Evolutionary conservation across 2,888 invertebrate species (phyloP), one percentile per base, ranked within the genome.

Genomic region (Hedya salicella): DNA sequence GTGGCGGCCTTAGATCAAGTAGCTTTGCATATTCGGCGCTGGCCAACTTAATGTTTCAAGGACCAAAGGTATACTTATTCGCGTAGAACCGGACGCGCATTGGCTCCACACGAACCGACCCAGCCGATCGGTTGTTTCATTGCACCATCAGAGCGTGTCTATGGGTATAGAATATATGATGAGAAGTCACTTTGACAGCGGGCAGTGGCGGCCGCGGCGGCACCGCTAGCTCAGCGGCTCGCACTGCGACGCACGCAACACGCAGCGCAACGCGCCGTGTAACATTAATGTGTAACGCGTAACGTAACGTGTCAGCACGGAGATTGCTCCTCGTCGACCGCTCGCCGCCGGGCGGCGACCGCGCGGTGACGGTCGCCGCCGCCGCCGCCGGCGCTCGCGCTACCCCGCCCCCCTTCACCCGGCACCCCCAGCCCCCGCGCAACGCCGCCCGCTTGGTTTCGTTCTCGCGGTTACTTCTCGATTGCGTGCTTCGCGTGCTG

Each of bases 401-500:
- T 75, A 73, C 78, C 71, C 78, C 79, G 80, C 73, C 73, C 71
- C 70, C 71, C 75, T 40, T 57, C 76, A 69, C 73, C 75, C 77
- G 69, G 71, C 70, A 75, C 72, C 70, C 70, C 72, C 73, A 71
- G 74, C 70, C 79, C 77, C 85, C 83, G 85, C 85, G 83, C 85
- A 83, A 84, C 85, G 86, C 88, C 88, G 87, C 91, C 89, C 90
- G 91, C 91, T 91, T 91, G 87, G 84, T 91, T 91, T 89, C 85
- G 85, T 91, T 91, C 91, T 89, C 89, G 91, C 91, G 91, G 91
- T 91, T 92, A 92, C 91, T 92, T 92, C 92, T 93, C 91, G 91
- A 92, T 93, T 92, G 92, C 92, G 92, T 93, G 93, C 93, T 93
- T 93, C 91, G 93, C 92, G 93, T 93, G 93, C 92, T 92, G 93